Evolutionary conservation across 2,113 vertebrate genomes (phyloP), one percentile per base, ranked within the genome.

Genomic region (Caracal caracal): DNA sequence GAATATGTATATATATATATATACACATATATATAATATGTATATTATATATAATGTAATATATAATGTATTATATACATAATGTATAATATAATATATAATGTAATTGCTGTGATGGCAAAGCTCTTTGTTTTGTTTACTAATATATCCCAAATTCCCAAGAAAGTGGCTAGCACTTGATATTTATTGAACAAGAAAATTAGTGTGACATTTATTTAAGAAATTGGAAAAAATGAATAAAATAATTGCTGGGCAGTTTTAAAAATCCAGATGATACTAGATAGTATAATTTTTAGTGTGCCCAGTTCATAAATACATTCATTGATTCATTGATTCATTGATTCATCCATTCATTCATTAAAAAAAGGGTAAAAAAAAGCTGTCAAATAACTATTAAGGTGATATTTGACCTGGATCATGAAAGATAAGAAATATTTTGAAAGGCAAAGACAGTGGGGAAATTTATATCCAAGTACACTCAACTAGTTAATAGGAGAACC

Each of bases 401-500:
- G 10, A 79, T 47, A 94, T 71, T 84, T 79, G 17, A 79, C 11
- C 15, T 84, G 2, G 9, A 16, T 79, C 51, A 71, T 84, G 3
- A 92, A 95, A 53, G 17, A 56, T 84, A 53, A 94, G 28, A 24
- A 92, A 88, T 2, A 71, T 89, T 95, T 78, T 80, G 33, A 71
- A 47, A 91, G 30, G 15, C 17, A 53, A 33, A 87, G 5, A 51
- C 24, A 71, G 6, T 49, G 33, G 26, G 4, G 1, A 73, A 80
- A 33, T 56, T 89, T 96, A 43, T 65, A 26, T 63, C 3, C 61
- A 89, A 12, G 43, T 73, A 88, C 7, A 61, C 4, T 3, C 16
- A 82, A n/a, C 11, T 63, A 88, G 51, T n/a, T 92, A 86, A 53
- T 51, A 87, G 13, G 7, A 80, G 26, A 40, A 16, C 4, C 17